Evolutionary conservation across 2,113 vertebrate species (phyloP).

Genomic region (Otis tarda): DNA sequence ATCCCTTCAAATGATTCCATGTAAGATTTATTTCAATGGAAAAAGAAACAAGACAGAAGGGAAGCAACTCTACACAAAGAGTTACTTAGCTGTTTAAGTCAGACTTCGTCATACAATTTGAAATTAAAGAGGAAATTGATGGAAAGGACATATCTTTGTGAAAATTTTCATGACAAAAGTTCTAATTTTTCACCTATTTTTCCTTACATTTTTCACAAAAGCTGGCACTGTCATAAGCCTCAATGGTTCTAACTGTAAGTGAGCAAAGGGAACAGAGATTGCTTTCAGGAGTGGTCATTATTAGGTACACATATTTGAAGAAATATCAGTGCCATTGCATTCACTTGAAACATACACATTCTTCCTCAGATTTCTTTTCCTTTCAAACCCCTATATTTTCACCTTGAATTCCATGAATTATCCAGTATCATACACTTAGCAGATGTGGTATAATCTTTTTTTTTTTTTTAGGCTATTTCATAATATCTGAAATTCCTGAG

Average conservation of each 20-base stretch:
- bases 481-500: not conserved
- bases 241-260: not conserved
- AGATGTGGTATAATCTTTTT: fast-evolving
- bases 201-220: not conserved
- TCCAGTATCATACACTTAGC: not conserved
- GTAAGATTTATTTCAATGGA: not conserved
- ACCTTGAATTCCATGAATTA: not conserved
- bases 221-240: not conserved
- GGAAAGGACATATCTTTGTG: not conserved
- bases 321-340: not conserved
- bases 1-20: not conserved
- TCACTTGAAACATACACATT: not conserved
- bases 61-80: not conserved
- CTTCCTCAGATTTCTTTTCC: not conserved
- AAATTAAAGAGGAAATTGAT: not conserved
- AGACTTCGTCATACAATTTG: not conserved
- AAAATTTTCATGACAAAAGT: not conserved
- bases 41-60: not conserved
- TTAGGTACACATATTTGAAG: not conserved
- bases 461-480: not conserved
- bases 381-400: not conserved
- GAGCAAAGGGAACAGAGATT: not conserved
- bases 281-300: not conserved
- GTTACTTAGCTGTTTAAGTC: not conserved
- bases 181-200: not conserved